Conservation (phyloP, 1,140 invertebrate species). For the Diorhabda sublineata region DNA sequence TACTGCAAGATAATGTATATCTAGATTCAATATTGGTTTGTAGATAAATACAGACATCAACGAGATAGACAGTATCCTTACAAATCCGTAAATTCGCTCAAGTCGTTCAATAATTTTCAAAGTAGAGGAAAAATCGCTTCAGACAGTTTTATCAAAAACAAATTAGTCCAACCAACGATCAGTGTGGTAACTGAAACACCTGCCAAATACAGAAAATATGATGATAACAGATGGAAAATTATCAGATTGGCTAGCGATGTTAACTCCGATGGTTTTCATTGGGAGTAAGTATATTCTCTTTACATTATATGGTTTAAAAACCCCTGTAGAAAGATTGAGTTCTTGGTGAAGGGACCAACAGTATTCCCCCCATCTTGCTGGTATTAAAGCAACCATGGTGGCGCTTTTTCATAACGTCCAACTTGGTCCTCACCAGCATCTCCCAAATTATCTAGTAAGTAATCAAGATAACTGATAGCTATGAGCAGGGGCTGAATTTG, state of each 20-base stretch:
- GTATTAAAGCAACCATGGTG: no score
- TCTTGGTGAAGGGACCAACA: no score
- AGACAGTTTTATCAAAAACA: background rate
- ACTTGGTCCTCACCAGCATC: no score
- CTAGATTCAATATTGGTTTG: background rate
- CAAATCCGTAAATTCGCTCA: background rate
- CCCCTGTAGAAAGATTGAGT: no score
- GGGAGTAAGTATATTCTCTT: constrained; percentile 25
- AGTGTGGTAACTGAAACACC: background rate
- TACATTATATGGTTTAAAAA: no score
- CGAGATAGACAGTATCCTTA: constrained; percentile 5
- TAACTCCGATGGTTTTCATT: constrained; percentile 25
- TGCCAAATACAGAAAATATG: constrained; percentile 14
- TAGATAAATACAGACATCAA: background rate
- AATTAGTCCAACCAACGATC: background rate
- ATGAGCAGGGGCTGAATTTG: no score
- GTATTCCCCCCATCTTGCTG: no score
- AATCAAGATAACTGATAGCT: no score
- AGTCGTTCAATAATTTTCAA: background rate
- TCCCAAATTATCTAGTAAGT: no score
- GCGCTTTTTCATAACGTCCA: no score
- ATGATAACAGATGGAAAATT: constrained; percentile 24
- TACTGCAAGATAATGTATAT: no score
- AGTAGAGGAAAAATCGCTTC: background rate
- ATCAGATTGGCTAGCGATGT: constrained; percentile 26